Percentiles rank a stretch among this genome's conserved stretches.
Evolutionary conservation across 2,113 vertebrate genomes (phyloP).

Genomic region (Psilopogon haemacephalus): DNA sequence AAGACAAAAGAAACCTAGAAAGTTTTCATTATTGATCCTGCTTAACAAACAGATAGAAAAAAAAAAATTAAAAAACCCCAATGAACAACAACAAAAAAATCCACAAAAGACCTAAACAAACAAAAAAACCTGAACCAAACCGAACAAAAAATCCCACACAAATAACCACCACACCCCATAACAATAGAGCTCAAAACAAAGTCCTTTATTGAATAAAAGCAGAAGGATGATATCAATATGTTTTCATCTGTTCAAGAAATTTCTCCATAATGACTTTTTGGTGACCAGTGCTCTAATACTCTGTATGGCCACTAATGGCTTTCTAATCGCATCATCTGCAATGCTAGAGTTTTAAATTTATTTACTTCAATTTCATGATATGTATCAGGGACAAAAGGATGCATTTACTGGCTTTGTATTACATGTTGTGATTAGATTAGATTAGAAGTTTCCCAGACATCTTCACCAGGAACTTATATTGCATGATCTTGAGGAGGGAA

Average conservation of each 20-base stretch:
- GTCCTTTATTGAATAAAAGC: constrained; percentile 69
- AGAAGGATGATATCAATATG: constrained; percentile 65
- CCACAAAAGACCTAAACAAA: too few species aligned
- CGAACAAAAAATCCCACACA: too few species aligned
- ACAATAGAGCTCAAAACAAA: constrained; percentile 3
- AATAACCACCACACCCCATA: too few species aligned
- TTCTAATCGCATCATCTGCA: constrained; percentile 75
- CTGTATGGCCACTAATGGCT: constrained; percentile 70
- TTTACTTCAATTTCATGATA: constrained; percentile 75
- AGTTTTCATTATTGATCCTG: constrained; percentile 5
- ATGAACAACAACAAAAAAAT: too few species aligned
- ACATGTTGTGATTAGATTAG: constrained; percentile 71
- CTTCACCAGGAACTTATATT: constrained; percentile 52
- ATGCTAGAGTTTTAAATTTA: constrained; percentile 73
- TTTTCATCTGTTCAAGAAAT: constrained; percentile 68
- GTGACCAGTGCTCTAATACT: constrained; percentile 54
- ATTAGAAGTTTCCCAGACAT: constrained; percentile 64
- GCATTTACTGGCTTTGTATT: constrained; percentile 65
- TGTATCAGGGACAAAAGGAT: constrained; percentile 64
- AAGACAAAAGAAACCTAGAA: not conserved
- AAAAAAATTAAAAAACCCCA: not conserved
- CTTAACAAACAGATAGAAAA: constrained; percentile 13
- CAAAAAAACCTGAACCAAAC: too few species aligned
- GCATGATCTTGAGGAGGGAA: not conserved
- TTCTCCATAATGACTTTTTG: constrained; percentile 58